Conservation (phyloP, 1,140 invertebrate species). For the Lasioglossum baleicum region DNA sequence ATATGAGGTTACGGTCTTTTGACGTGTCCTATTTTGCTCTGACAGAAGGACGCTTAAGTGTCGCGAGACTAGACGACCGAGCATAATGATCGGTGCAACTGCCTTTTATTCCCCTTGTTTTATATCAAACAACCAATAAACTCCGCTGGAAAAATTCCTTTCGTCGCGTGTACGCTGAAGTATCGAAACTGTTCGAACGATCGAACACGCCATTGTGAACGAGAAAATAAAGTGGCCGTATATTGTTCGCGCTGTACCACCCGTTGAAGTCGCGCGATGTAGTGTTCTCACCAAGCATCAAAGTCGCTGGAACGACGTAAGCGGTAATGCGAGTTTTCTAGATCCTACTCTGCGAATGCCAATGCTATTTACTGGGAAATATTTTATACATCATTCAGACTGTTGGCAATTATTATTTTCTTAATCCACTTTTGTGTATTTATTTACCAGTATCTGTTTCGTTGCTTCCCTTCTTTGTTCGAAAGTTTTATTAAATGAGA, state of each 20-base stretch:
- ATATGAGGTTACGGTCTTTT: conserved; percentile 29
- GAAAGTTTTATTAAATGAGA: no score
- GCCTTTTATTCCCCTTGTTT: not conserved
- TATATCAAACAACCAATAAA: not conserved
- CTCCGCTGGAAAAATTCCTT: not conserved
- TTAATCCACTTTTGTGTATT: no score
- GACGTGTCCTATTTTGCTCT: conserved; percentile 37
- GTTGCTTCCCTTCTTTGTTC: no score
- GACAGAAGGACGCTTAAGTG: conserved; percentile 27
- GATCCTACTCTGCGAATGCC: not conserved
- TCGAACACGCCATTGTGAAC: no score
- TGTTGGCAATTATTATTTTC: no score
- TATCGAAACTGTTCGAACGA: no score
- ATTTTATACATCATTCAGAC: no score
- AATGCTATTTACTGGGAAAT: not conserved
- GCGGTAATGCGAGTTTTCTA: not conserved
- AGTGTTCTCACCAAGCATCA: not conserved
- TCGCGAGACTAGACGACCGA: not conserved
- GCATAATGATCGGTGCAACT: not conserved
- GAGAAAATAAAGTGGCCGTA: no score
- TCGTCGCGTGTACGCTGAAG: not conserved
- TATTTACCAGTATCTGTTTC: no score
- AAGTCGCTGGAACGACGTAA: not conserved
- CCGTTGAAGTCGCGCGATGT: not conserved
- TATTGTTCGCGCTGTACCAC: not conserved